These are phyloP conservation scores for Mus caroli DNA, from an alignment of 2,797 vertebrate genomes.

Conservation along the genomic window DNA sequence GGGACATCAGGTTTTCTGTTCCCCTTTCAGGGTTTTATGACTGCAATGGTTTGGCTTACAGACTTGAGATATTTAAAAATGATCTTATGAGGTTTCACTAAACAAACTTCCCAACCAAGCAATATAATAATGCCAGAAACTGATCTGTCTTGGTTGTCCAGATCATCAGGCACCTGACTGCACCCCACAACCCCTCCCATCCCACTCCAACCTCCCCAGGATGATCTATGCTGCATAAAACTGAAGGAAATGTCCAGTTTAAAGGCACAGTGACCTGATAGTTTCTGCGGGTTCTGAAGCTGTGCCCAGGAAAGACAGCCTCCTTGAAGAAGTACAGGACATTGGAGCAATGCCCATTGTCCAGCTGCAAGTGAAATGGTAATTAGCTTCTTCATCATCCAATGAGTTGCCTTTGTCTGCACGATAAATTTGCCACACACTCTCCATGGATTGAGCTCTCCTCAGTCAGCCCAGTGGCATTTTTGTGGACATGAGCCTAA, in stretches of 20 bases:
- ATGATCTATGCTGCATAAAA: background rate
- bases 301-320: background rate
- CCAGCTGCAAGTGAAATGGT: background rate
- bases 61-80: background rate
- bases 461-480: background rate
- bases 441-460: background rate
- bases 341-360: too few relatives aligned
- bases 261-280: background rate
- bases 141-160: background rate
- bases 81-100: background rate
- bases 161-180: background rate
- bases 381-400: background rate
- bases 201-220: background rate
- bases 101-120: background rate
- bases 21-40: background rate
- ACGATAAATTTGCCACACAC: too few relatives aligned
- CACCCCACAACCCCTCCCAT: accelerated
- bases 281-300: background rate
- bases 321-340: background rate
- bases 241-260: background rate
- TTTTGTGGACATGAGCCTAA: background rate
- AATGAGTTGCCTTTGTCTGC: too few relatives aligned
- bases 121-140: background rate
- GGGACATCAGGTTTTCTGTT: background rate
- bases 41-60: background rate